Evolutionary conservation across 2,113 vertebrate genomes (phyloP).

Genomic region (Leptodactylus fuscus): DNA sequence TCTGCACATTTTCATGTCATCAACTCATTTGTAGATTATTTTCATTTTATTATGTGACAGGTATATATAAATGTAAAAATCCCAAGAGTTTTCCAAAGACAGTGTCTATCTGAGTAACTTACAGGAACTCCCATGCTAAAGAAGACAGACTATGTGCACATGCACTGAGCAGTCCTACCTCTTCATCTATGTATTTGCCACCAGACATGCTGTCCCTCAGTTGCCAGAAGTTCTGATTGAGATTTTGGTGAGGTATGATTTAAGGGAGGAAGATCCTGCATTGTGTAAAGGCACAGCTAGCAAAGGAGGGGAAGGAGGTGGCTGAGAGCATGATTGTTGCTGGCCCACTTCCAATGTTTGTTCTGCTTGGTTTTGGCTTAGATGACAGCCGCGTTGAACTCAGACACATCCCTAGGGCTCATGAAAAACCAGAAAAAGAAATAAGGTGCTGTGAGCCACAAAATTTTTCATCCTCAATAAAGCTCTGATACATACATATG

Average conservation of each 20-base stretch:
- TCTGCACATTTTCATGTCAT: conserved; percentile 7
- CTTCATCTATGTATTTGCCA: conserved; percentile 87
- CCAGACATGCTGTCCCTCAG: conserved; percentile 87
- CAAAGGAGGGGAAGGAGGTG: conserved; percentile 70
- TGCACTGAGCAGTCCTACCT: conserved; percentile 72
- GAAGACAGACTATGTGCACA: conserved; percentile 3
- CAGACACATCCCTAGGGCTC: conserved; percentile 66
- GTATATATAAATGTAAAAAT: conserved; percentile 7
- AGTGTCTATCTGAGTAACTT: neutral
- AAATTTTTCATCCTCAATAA: conserved; percentile 23
- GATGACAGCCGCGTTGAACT: conserved; percentile 65
- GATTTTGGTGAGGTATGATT: conserved; percentile 67
- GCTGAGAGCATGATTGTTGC: conserved; percentile 66
- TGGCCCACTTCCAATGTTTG: conserved; percentile 71
- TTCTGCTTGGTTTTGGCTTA: conserved; percentile 66
- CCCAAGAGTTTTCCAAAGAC: neutral
- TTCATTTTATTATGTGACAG: neutral
- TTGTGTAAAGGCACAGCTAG: conserved; percentile 63
- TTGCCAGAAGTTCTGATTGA: conserved; percentile 67
- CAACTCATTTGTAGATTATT: neutral
- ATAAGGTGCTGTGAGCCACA: conserved; percentile 49
- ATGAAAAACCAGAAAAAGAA: conserved; percentile 59
- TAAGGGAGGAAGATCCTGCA: conserved; percentile 72
- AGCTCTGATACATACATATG: neutral
- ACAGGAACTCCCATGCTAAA: neutral